These are phyloP conservation scores for Caenorhabditis sp. DNA, from an alignment of 2,888 invertebrate species.

Conservation along the genomic window DNA sequence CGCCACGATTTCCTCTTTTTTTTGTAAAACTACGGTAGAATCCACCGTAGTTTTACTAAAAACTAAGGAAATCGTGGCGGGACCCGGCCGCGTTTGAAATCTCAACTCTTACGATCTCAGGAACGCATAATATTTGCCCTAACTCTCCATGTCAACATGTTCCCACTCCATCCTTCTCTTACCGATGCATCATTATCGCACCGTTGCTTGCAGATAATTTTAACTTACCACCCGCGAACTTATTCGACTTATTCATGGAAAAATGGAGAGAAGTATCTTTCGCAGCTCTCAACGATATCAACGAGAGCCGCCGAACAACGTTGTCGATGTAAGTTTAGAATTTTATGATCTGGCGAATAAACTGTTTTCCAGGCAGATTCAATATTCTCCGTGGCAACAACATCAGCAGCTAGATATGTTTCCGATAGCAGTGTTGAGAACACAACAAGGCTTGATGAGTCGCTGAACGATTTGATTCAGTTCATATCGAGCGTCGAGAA, in stretches of 20 bases:
- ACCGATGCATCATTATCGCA: not conserved
- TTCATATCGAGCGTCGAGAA: constrained; percentile 60
- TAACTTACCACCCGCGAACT: constrained; percentile 27
- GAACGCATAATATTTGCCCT: constrained; percentile 13
- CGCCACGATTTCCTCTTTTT: no score
- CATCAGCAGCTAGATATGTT: constrained; percentile 68
- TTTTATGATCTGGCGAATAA: not conserved
- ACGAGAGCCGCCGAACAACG: constrained; percentile 21
- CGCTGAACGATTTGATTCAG: constrained; percentile 64
- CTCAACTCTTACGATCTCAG: no score
- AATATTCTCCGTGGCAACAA: constrained; percentile 58
- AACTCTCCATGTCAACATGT: constrained; percentile 12
- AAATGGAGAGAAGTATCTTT: constrained; percentile 44
- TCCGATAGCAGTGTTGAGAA: constrained; percentile 65
- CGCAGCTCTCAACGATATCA: constrained; percentile 34
- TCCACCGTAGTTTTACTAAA: no score
- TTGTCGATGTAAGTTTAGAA: constrained; percentile 6
- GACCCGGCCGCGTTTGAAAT: no score
- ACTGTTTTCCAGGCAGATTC: constrained; percentile 36
- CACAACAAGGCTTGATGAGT: constrained; percentile 65
- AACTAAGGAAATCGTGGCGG: no score
- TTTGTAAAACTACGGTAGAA: no score
- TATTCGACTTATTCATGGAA: constrained; percentile 26
- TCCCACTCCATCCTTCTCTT: not conserved
- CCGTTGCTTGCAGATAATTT: constrained; percentile 22